phyloP scores from a whole-genome alignment of 2,888 invertebrate species.

The Drosophila mimica region DNA sequence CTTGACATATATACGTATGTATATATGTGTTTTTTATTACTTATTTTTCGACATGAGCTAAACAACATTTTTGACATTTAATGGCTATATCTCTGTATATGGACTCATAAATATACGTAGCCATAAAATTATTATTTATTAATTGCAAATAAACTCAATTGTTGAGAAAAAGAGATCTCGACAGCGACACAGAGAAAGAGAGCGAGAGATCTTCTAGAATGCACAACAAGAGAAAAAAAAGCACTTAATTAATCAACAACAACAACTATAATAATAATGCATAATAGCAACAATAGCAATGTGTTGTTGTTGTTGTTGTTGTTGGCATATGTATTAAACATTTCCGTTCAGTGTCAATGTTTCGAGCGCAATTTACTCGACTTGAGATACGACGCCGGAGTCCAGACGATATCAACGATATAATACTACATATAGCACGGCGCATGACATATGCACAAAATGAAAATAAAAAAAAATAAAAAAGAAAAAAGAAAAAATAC shows the following conservation, averaged over 20 bases:
- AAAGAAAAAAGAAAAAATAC: slow-evolving; percentile 1
- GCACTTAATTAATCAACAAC: slow-evolving; percentile 74
- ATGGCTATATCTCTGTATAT: slow-evolving; percentile 39
- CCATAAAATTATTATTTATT: slow-evolving; percentile 42
- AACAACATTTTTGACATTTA: slow-evolving; percentile 34
- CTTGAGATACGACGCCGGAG: slow-evolving; percentile 57
- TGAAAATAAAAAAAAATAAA: slow-evolving; percentile 3
- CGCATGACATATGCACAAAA: slow-evolving; percentile 44
- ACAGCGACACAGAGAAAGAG: neutral
- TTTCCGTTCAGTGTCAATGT: slow-evolving; percentile 85
- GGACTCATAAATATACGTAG: slow-evolving; percentile 35
- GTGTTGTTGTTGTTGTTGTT: slow-evolving; percentile 60
- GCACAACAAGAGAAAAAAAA: slow-evolving; percentile 43
- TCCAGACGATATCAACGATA: slow-evolving; percentile 59
- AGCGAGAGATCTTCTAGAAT: slow-evolving; percentile 46
- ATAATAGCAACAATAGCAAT: slow-evolving; percentile 51
- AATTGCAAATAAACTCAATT: slow-evolving; percentile 61
- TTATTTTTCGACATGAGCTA: slow-evolving; percentile 29
- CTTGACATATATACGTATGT: slow-evolving; percentile 40
- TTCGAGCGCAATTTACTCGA: slow-evolving; percentile 76
- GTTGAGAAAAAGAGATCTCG: slow-evolving; percentile 6
- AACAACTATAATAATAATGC: slow-evolving; percentile 57
- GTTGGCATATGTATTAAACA: slow-evolving; percentile 83
- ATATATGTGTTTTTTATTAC: slow-evolving; percentile 8
- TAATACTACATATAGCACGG: slow-evolving; percentile 16